Evolutionary conservation across 2,113 vertebrate genomes (phyloP), one percentile per base, ranked within the genome.

Genomic region (Equus przewalskii): DNA sequence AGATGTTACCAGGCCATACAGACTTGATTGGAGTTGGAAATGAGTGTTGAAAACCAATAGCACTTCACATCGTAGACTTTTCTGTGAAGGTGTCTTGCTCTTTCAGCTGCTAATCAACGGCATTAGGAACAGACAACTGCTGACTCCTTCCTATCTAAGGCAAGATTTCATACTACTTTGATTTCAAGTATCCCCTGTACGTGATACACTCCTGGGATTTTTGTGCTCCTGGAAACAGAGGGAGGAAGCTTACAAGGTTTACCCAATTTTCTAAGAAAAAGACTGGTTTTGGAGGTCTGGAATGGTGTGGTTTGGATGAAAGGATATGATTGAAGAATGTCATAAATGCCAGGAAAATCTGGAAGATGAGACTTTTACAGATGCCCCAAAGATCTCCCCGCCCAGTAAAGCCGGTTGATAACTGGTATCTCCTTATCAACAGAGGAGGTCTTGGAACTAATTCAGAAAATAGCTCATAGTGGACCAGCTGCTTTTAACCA

Each of bases 231-330:
- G 56, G 75, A 58, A 87, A 51, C 28, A 91, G 28, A 46, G 15
- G 16, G 5, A 69, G 85, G 26, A n/a, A 73, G 76, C 33, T 92
- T 86, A 83, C 9, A 65, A 22, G 13, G 1, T 87, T 36, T 75
- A 69, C 26, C 18, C 6, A 62, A 6, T 75, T 91, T 76, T 24
- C 16, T 22, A 62, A 94, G 75, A 65, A 90, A 73, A 9, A 91
- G 28, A 73, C 22, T 62, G 21, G 33, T 36, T 81, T 94, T 69
- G 15, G 64, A 92, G 44, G 14, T 69, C 65, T 92, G n/a, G 44
- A 94, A 89, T 62, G 14, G 87, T 75, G 30, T 94, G 64, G 64
- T 83, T 93, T 75, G 36, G 24, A 94, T 72, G 75, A 84, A 94
- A 92, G 60, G 33, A 65, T 85, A 46, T 69, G 49, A 79, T 54